Conservation (phyloP, 2,888 invertebrate genomes). For the Nemurella pictetii region DNA sequence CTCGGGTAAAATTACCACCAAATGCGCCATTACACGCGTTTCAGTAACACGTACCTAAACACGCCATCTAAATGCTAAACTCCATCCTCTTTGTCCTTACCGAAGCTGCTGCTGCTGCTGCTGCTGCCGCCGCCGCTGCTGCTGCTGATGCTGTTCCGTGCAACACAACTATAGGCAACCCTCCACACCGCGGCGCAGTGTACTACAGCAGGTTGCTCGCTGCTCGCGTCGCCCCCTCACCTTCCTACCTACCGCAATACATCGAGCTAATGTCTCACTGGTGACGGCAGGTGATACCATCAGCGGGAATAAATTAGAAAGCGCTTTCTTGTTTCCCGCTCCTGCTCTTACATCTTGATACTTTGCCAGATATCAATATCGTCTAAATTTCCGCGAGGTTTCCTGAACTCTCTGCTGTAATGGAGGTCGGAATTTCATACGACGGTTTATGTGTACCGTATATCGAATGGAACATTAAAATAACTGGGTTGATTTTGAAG, state of each 20-base stretch:
- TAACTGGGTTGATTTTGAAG: too few relatives aligned
- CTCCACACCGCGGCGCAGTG: not conserved
- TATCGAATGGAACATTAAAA: too few relatives aligned
- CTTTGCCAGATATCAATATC: not conserved
- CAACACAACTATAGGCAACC: not conserved
- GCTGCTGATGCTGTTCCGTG: not conserved
- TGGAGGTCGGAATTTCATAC: too few relatives aligned
- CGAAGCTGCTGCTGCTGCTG: not conserved
- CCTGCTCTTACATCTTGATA: not conserved
- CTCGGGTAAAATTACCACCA: not conserved
- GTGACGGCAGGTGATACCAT: not conserved
- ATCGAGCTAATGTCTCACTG: not conserved
- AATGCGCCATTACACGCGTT: constrained; percentile 15
- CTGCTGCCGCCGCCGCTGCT: too few relatives aligned
- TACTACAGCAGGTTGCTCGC: not conserved
- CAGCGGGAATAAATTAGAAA: constrained; percentile 1
- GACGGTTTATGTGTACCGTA: too few relatives aligned
- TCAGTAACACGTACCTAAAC: constrained; percentile 15
- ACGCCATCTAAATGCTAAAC: constrained; percentile 31
- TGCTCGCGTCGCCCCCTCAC: too few relatives aligned
- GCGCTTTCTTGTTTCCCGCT: not conserved
- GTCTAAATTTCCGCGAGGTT: not conserved
- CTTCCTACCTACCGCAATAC: not conserved
- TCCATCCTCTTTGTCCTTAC: not conserved
- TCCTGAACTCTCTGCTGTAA: too few relatives aligned